phyloP scores from a whole-genome alignment of 2,113 vertebrate genomes.

The Synodontis membranacea region DNA sequence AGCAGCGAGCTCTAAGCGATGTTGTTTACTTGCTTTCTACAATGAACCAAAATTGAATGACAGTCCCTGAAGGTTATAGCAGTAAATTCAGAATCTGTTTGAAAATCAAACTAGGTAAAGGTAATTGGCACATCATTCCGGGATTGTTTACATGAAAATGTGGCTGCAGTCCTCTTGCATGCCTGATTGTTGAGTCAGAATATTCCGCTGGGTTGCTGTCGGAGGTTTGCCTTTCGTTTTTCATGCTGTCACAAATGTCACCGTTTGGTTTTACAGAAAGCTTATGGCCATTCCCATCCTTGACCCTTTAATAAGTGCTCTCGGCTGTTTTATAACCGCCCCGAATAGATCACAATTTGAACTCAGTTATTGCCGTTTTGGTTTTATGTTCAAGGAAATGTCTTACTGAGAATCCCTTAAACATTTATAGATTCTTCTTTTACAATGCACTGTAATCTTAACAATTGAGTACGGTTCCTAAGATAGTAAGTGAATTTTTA shows the following conservation, averaged over 20 bases:
- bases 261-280: slow-evolving; percentile 7
- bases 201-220: not conserved
- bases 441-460: not conserved
- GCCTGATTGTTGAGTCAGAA: not conserved
- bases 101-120: slow-evolving; percentile 11
- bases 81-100: not conserved
- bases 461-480: not conserved
- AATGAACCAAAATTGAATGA: slow-evolving; percentile 12
- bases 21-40: slow-evolving; percentile 31
- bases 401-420: not conserved
- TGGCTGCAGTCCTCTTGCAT: not conserved
- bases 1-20: not conserved
- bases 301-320: slow-evolving; percentile 18
- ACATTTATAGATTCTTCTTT: not conserved
- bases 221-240: too few species aligned
- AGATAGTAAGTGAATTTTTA: not conserved
- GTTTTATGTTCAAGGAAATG: not conserved
- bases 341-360: not conserved
- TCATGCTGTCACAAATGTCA: not conserved
- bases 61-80: not conserved
- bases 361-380: not conserved
- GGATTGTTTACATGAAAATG: not conserved
- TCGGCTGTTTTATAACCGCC: not conserved
- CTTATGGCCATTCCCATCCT: slow-evolving; percentile 8
- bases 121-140: slow-evolving; percentile 2